Base-by-base conservation (phyloP, 1,140 invertebrate species). In the Xylocopa sonorina region DNA sequence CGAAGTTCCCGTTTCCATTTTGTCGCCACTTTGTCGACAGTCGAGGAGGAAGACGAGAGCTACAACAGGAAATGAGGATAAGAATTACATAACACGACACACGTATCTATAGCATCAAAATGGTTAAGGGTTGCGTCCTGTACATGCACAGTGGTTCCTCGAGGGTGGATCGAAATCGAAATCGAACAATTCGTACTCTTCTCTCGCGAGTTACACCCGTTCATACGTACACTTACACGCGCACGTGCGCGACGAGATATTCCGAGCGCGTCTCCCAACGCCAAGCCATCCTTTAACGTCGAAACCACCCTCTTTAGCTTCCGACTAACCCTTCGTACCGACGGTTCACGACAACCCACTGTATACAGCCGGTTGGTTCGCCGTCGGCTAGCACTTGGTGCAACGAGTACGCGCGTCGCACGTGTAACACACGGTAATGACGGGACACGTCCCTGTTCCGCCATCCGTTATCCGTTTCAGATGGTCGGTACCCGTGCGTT, bases 271-370 rank as follows among this genome's bases (percentile, higher is more conserved):
- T 81, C 80, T 85, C 83, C 43, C 34, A 62, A 68, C 81, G 64
- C 74, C 80, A 74, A 79, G 74, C 80, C 75, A 87, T 87, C 83
- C 81, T 78, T 88, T 81, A 85, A 85, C 58, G 86, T 87, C 83
- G 75, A 80, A 68, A 83, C 78, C 81, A 81, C 66, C 84, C 84
- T 72, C 81, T 80, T 79, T 58, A 82, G 41, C 74, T 78, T 77
- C 73, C 41, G 62, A 57, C 69, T 18, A 72, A 72, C 62, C 71
- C 69, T 48, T 32, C 66, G 63, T n/a, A 24, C 53, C 55, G 16
- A 73, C 46, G 51, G 74, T 69, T 69, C 58, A 66, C 66, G 75
- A 71, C 75, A 77, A 69, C 75, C 66, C 24, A 78, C 74, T 67
- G 29, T 50, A 58, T 75, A 84, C 48, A 66, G 80, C 51, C 53